phyloP scores from a whole-genome alignment of 1,140 invertebrate species.

The Microplitis mediator region DNA sequence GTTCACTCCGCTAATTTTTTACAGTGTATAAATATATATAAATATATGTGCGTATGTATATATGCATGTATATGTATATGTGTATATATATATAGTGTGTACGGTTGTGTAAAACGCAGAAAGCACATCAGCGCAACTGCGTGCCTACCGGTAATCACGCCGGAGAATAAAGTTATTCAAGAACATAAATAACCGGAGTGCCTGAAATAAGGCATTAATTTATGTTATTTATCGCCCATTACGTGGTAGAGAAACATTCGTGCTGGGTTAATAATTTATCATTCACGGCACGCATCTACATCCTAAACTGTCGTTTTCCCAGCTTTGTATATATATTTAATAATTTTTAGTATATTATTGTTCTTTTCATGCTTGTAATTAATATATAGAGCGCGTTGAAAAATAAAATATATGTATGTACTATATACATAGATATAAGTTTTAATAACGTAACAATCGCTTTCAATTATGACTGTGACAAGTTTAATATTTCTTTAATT shows the following conservation, averaged over 20 bases:
- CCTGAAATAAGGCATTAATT: slow-evolving; percentile 62
- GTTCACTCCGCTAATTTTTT: too few species aligned
- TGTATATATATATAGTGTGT: slow-evolving; percentile 22
- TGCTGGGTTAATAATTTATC: slow-evolving; percentile 60
- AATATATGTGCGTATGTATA: too few species aligned
- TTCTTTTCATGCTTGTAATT: background rate
- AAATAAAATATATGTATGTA: too few species aligned
- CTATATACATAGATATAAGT: too few species aligned
- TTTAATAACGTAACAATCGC: too few species aligned
- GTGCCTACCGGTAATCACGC: slow-evolving; percentile 59
- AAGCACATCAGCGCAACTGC: slow-evolving; percentile 41
- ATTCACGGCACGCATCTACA: slow-evolving; percentile 40
- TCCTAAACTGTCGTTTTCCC: slow-evolving; percentile 1
- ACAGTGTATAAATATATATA: too few species aligned
- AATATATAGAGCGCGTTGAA: background rate
- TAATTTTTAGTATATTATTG: background rate
- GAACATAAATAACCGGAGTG: slow-evolving; percentile 59
- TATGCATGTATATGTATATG: slow-evolving; percentile 12
- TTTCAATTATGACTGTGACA: too few species aligned
- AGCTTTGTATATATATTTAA: slow-evolving; percentile 10
- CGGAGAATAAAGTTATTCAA: slow-evolving; percentile 60
- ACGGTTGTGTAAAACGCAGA: slow-evolving; percentile 36
- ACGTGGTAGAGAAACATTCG: slow-evolving; percentile 58
- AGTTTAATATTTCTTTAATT: too few species aligned
- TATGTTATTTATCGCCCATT: slow-evolving; percentile 62